Evolutionary conservation across 2,888 invertebrate genomes (phyloP), one percentile per base, ranked within the genome.

Genomic region (Nymphalis polychloros): DNA sequence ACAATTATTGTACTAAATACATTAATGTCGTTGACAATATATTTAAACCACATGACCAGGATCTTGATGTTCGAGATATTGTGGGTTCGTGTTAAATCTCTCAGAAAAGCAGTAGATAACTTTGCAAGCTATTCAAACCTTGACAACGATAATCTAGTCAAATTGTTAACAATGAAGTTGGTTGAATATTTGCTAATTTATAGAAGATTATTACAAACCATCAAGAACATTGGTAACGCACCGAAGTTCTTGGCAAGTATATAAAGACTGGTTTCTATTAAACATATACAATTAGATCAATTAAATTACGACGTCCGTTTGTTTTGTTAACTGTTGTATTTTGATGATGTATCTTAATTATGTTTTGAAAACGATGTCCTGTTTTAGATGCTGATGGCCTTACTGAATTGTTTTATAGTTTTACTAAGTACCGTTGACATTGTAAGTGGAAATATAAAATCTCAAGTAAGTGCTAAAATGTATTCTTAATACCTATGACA

Each of bases 51-150:
- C 16, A 31, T 57, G 31, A 57, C 57, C 19, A 17, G 31, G 31
- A 57, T 57, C n/a, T 57, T 57, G 57, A 57, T 57, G 17, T 57
- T 57, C 16, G 57, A 57, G 31, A 7, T 31, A 31, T 57, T 57
- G 31, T 57, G 31, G 35, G 27, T 5, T 27, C 57, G 35, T 27
- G 17, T 57, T 2, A 57, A 35, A n/a, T 27, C 27, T 31, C 57
- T 57, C 10, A 57, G 6, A 57, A 35, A n/a, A 57, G 20, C 57
- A 16, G 35, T 57, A 19, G 57, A 35, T 6, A 8, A 19, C 7
- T 50, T 27, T 27, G 4, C 19, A n/a, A 8, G 50, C 7, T 20
- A 8, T 8, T 8, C 2, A 50, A 6, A 20, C 1, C 7, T 7
- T 20, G 20, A 8, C 50, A 20, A 20, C 19, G 20, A 19, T 0